Percentiles rank a stretch among this genome's conserved stretches.
Evolutionary conservation across 2,113 vertebrate species (phyloP).

Genomic region (Bambusicola thoracicus): DNA sequence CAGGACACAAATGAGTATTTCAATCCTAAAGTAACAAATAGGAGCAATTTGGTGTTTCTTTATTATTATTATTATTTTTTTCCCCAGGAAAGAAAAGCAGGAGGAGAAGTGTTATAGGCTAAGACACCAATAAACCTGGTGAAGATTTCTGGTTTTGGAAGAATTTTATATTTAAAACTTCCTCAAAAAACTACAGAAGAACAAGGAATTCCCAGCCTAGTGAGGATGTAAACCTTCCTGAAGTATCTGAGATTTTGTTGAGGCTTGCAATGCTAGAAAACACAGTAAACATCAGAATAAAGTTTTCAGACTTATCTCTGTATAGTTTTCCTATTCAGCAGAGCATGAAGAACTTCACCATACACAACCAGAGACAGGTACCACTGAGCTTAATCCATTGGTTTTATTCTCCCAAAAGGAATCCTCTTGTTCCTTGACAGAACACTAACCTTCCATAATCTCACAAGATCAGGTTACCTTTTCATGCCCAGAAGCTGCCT

Average conservation of each 20-base stretch:
- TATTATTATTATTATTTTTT: too few species aligned
- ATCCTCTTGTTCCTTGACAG: constrained; percentile 65
- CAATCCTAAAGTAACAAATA: not conserved
- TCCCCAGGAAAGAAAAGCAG: not conserved
- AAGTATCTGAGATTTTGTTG: constrained; percentile 30
- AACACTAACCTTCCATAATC: constrained; percentile 78
- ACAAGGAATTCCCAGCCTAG: not conserved
- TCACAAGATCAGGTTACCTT: constrained; percentile 76
- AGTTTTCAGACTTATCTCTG: constrained; percentile 19
- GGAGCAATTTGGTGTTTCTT: too few species aligned
- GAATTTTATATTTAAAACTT: not conserved
- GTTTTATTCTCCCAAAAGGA: constrained; percentile 65
- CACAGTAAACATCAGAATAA: constrained; percentile 34
- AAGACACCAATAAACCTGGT: accelerated
- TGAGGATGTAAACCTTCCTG: not conserved
- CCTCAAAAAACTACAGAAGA: not conserved
- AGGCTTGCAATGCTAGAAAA: constrained; percentile 55
- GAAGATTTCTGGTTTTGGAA: not conserved
- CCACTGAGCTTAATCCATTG: constrained; percentile 67
- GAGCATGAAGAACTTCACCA: constrained; percentile 50
- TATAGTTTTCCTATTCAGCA: constrained; percentile 47
- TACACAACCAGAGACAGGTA: constrained; percentile 23
- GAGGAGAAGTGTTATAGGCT: not conserved
- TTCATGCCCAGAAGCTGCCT: constrained; percentile 77
- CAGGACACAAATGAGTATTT: not conserved